Base-by-base conservation (phyloP, 2,888 invertebrate genomes). In the Tryphoninae sp. region DNA sequence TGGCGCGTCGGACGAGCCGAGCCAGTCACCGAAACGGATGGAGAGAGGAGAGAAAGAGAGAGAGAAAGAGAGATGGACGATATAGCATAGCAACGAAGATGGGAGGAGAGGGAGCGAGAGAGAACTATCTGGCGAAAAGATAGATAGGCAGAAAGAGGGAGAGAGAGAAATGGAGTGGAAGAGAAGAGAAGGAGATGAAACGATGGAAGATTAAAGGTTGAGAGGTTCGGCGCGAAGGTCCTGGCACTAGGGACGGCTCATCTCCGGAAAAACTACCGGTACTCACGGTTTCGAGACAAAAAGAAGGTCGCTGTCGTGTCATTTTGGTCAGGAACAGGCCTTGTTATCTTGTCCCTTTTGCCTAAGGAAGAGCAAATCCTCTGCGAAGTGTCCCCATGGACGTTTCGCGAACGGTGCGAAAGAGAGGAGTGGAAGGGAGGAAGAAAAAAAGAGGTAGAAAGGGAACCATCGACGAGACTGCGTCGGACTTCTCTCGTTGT, bases 1-100 rank as follows among this genome's bases (percentile, higher is more conserved):
- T 85, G 83, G 83, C 83, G 80, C 83, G 78, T 83, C 75, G 79
- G 74, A 84, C 81, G 80, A 78, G 79, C 80, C 83, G 77, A 82
- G 75, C 82, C 83, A 78, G 42, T 83, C 80, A 74, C 80, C 83
- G 80, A 81, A 84, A 83, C 79, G 76, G 76, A 73, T 75, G 67
- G 64, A 83, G 65, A 68, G 67, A 71, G 77, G 61, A 55, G 55
- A 59, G 33, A 53, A n/a, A 61, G 59, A 62, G 64, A 74, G 51
- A 62, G 64, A 74, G 51, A 62, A 26, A 26, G 73, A 58, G 64
- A 26, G 33, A 16, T 51, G 33, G 33, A 33, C 33, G 7, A 33
- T 33, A 33, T 33, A 33, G 33, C 33, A 33, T 74, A 11, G 22
- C 71, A 22, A 42, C 11, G 74, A 53, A 67, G 59, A 71, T 80